Conservation (phyloP, 2,888 invertebrate genomes). For the Coelinius sp. region DNA sequence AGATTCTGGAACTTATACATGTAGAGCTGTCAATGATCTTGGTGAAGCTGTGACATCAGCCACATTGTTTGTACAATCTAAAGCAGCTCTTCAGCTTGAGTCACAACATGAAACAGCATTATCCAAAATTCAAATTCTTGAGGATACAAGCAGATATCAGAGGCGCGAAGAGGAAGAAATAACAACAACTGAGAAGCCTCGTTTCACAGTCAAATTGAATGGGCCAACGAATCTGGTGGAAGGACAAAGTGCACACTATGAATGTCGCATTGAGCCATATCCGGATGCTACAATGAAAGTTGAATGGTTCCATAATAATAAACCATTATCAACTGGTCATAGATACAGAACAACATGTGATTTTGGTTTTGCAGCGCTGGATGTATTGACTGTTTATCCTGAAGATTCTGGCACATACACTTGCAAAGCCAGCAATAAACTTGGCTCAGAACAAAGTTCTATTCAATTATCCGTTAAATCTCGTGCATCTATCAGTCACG, state of each 20-base stretch:
- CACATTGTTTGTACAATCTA: conserved; percentile 89
- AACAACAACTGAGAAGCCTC: conserved; percentile 85
- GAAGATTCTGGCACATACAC: conserved; percentile 96
- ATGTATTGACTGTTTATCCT: conserved; percentile 92
- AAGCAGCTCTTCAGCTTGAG: conserved; percentile 89
- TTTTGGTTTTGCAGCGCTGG: conserved; percentile 97
- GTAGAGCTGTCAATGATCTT: conserved; percentile 91
- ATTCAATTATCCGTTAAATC: conserved; percentile 86
- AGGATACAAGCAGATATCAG: conserved; percentile 85
- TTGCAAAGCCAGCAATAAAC: conserved; percentile 87
- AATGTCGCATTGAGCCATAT: conserved; percentile 93
- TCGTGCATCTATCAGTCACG: conserved; percentile 86
- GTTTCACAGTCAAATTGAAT: conserved; percentile 87
- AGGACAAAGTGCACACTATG: conserved; percentile 92
- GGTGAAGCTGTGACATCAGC: conserved; percentile 97
- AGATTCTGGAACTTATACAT: conserved; percentile 97
- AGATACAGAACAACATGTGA: conserved; percentile 95
- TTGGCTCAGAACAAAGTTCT: conserved; percentile 87
- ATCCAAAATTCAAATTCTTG: conserved; percentile 88
- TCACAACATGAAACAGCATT: conserved; percentile 91
- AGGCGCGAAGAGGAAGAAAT: conserved; percentile 87
- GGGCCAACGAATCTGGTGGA: conserved; percentile 89
- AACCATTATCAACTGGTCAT: conserved; percentile 89
- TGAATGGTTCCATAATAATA: conserved; percentile 95
- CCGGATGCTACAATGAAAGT: conserved; percentile 91